These are phyloP conservation scores for Nerophis ophidion DNA, from an alignment of 2,113 vertebrate genomes.

Conservation along the genomic window DNA sequence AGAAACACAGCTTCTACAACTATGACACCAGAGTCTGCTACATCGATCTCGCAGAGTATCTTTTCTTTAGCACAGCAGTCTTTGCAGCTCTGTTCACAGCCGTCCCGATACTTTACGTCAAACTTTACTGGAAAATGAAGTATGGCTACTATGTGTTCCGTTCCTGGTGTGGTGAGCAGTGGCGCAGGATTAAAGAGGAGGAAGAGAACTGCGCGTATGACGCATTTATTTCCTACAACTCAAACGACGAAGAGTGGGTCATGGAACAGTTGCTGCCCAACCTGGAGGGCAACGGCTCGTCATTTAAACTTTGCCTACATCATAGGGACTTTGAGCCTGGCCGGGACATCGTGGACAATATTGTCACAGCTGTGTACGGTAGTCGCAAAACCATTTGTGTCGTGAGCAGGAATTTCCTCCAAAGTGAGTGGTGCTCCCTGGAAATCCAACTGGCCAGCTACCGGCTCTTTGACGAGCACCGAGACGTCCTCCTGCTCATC, in stretches of 20 bases:
- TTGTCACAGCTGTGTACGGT: slow-evolving; percentile 78
- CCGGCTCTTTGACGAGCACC: slow-evolving; percentile 79
- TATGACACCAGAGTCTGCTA: slow-evolving; percentile 77
- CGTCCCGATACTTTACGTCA: slow-evolving; percentile 69
- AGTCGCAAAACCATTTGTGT: slow-evolving; percentile 83
- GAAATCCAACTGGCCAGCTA: slow-evolving; percentile 87
- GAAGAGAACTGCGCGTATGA: slow-evolving; percentile 74
- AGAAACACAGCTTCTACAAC: slow-evolving; percentile 55
- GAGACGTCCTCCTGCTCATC: slow-evolving; percentile 79
- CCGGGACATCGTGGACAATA: slow-evolving; percentile 80
- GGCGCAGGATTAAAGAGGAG: slow-evolving; percentile 72
- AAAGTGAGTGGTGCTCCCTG: slow-evolving; percentile 79
- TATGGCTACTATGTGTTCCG: slow-evolving; percentile 78
- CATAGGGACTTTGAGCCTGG: slow-evolving; percentile 82
- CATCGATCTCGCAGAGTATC: slow-evolving; percentile 65
- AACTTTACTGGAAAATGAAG: slow-evolving; percentile 74
- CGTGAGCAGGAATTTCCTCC: slow-evolving; percentile 77
- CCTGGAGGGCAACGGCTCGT: slow-evolving; percentile 64
- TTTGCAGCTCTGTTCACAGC: slow-evolving; percentile 63
- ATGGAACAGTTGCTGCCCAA: slow-evolving; percentile 73
- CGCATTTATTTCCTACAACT: slow-evolving; percentile 85
- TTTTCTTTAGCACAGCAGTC: slow-evolving; percentile 64
- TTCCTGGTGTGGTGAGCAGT: slow-evolving; percentile 73
- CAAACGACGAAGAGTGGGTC: slow-evolving; percentile 77
- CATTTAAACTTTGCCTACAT: slow-evolving; percentile 81